Evolutionary conservation across 2,888 invertebrate genomes (phyloP).

Genomic region (Diaphora mendica): DNA sequence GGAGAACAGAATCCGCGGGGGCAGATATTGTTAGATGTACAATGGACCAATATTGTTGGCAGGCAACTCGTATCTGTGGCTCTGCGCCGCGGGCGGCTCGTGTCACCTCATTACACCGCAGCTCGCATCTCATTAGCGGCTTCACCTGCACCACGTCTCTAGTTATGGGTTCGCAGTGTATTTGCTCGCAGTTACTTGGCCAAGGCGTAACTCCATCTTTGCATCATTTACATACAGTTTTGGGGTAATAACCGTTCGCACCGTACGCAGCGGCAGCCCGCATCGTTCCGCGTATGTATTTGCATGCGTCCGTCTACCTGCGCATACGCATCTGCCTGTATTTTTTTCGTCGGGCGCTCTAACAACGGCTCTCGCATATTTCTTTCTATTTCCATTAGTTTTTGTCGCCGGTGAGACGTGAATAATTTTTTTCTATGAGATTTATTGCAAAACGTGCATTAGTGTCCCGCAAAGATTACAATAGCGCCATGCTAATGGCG

Average conservation of each 20-base stretch:
- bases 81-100: background rate
- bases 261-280: background rate
- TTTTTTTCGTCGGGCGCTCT: constrained; percentile 56
- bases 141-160: constrained; percentile 9
- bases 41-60: background rate
- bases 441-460: constrained; percentile 64
- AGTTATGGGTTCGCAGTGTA: constrained; percentile 19
- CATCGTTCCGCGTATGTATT: constrained; percentile 43
- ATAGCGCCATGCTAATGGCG: constrained; percentile 38
- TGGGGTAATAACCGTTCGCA: constrained; percentile 16
- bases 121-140: constrained; percentile 20
- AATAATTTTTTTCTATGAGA: constrained; percentile 66
- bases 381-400: constrained; percentile 66
- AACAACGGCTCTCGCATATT: constrained; percentile 70
- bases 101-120: constrained; percentile 1
- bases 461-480: constrained; percentile 32
- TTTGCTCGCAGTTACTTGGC: background rate
- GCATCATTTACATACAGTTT: constrained; percentile 20
- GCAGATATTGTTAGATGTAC: background rate
- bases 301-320: constrained; percentile 71
- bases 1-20: too few species aligned
- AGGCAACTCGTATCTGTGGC: background rate
- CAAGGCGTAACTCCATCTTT: background rate
- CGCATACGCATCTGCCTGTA: constrained; percentile 61
- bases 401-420: constrained; percentile 55